A percentile compares a stretch with the other conserved stretches of the same genome.
These are phyloP conservation scores for Ashinkailepas kermadecensis DNA, from an alignment of 2,888 invertebrate genomes.

Conservation along the genomic window DNA sequence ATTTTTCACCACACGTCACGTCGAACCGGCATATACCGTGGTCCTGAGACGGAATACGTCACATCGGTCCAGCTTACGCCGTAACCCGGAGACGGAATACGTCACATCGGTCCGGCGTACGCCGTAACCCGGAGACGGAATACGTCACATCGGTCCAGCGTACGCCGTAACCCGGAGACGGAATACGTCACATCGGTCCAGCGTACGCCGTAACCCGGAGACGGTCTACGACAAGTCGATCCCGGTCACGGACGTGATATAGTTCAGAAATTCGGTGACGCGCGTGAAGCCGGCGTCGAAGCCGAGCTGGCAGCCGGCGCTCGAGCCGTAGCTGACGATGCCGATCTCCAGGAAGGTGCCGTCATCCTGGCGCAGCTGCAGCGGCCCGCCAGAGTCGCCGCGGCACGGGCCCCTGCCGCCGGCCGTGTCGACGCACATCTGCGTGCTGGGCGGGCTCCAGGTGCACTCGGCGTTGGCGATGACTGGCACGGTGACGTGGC, in stretches of 20 bases:
- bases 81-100: too few species aligned
- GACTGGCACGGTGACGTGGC: not conserved
- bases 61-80: too few species aligned
- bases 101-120: too few species aligned
- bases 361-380: not conserved
- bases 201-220: too few species aligned
- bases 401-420: not conserved
- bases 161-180: too few species aligned
- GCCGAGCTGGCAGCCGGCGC: not conserved
- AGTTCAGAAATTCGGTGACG: conserved; percentile 2
- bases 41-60: too few species aligned
- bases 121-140: too few species aligned
- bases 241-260: not conserved
- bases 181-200: too few species aligned
- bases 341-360: not conserved
- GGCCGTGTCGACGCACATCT: not conserved
- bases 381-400: not conserved
- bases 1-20: too few species aligned
- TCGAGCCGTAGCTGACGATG: not conserved
- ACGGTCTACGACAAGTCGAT: not conserved
- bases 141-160: too few species aligned
- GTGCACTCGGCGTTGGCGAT: not conserved
- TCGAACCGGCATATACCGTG: too few species aligned
- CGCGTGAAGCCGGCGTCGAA: not conserved
- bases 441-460: not conserved